A percentile compares a stretch with the other conserved stretches of the same genome.
phyloP scores from a whole-genome alignment of 1,140 invertebrate genomes.

The Archivesica marissinica region DNA sequence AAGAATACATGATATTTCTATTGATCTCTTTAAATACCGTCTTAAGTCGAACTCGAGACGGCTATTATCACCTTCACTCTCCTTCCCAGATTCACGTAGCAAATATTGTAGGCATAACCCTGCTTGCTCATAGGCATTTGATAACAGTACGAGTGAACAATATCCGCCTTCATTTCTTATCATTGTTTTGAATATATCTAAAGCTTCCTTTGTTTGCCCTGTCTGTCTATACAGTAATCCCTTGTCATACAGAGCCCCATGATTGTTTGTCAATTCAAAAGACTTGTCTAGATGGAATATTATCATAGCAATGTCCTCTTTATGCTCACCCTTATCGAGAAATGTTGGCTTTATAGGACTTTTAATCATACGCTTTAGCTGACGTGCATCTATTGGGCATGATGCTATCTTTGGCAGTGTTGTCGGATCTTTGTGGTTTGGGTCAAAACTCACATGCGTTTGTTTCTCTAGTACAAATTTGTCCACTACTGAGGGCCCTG shows the following conservation, averaged over 20 bases:
- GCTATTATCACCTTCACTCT: not conserved
- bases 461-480: no score
- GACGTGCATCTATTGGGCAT: not conserved
- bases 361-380: slow-evolving; percentile 7
- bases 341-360: not conserved
- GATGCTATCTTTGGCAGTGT: not conserved
- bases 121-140: slow-evolving; percentile 39
- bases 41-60: not conserved
- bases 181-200: not conserved
- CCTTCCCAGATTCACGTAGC: not conserved
- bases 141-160: not conserved
- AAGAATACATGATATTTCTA: not conserved
- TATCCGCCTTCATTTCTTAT: not conserved
- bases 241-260: slow-evolving; percentile 17
- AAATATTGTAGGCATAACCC: not conserved
- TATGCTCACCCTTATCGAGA: not conserved
- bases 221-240: slow-evolving; percentile 26
- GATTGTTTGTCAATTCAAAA: not conserved
- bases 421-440: not conserved
- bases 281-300: not conserved
- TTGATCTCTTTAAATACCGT: not conserved
- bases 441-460: no score
- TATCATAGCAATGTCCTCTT: not conserved
- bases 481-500: no score
- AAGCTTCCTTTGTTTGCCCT: not conserved